These are phyloP conservation scores for Leptinotarsa defecta DNA, from an alignment of 1,140 invertebrate species.

Conservation along the genomic window DNA sequence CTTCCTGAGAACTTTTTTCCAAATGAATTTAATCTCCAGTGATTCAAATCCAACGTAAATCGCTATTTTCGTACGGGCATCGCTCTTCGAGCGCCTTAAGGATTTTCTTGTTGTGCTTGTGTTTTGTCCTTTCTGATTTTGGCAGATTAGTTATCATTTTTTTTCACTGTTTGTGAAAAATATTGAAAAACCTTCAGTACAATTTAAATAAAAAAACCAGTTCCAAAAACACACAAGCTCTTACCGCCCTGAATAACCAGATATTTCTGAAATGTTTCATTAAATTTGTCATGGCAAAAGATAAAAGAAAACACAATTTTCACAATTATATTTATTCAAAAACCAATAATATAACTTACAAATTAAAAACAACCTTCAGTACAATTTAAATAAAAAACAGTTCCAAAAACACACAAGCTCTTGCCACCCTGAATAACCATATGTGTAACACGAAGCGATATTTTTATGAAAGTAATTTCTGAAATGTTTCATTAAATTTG, in stretches of 20 bases:
- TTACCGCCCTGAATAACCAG: conserved; percentile 56
- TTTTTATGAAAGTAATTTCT: neutral
- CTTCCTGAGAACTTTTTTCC: no score
- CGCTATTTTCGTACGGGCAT: no score
- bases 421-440: conserved; percentile 56
- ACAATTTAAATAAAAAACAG: conserved; percentile 46
- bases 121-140: no score
- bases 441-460: conserved; percentile 50
- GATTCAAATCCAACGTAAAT: no score
- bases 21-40: no score
- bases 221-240: conserved; percentile 47
- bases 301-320: neutral
- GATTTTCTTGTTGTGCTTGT: no score
- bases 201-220: no score
- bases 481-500: neutral
- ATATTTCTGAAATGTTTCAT: conserved; percentile 18
- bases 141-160: no score
- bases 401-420: conserved; percentile 48
- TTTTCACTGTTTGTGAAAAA: no score
- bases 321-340: conserved; percentile 44
- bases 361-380: conserved; percentile 44
- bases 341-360: conserved; percentile 46
- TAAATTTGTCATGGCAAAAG: neutral
- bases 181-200: conserved; percentile 34
- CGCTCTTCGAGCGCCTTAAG: no score